Evolutionary conservation across 2,113 vertebrate species (phyloP).

Genomic region (Neolamprologus fasciatus): DNA sequence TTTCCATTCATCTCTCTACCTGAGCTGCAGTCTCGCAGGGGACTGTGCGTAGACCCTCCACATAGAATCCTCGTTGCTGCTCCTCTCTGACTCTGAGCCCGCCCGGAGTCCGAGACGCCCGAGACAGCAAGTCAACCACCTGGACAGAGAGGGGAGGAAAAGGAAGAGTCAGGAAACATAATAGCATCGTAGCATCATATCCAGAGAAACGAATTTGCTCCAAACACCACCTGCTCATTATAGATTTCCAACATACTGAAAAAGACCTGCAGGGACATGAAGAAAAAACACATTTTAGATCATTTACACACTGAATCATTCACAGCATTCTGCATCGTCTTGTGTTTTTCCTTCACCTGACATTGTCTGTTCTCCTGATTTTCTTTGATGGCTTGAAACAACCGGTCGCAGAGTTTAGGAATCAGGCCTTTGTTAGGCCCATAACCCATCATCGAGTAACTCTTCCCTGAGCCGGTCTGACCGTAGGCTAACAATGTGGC

Average conservation of each 20-base stretch:
- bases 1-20: constrained; percentile 39
- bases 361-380: constrained; percentile 70
- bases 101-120: constrained; percentile 60
- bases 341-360: constrained; percentile 57
- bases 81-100: constrained; percentile 82
- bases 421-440: constrained; percentile 79
- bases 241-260: constrained; percentile 90
- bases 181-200: neutral
- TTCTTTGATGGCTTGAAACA: constrained; percentile 71
- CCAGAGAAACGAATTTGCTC: neutral
- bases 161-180: neutral
- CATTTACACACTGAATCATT: neutral
- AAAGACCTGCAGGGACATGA: constrained; percentile 66
- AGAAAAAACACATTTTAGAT: neutral
- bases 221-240: constrained; percentile 79
- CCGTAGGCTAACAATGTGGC: constrained; percentile 77
- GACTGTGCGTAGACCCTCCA: constrained; percentile 78
- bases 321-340: neutral
- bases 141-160: constrained; percentile 9
- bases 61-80: constrained; percentile 81
- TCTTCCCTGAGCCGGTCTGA: constrained; percentile 82
- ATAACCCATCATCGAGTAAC: constrained; percentile 80
- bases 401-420: constrained; percentile 73
- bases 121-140: constrained; percentile 81
- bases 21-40: constrained; percentile 78